Conservation (phyloP, 2,888 invertebrate species). For the Mesochorus sp. region DNA sequence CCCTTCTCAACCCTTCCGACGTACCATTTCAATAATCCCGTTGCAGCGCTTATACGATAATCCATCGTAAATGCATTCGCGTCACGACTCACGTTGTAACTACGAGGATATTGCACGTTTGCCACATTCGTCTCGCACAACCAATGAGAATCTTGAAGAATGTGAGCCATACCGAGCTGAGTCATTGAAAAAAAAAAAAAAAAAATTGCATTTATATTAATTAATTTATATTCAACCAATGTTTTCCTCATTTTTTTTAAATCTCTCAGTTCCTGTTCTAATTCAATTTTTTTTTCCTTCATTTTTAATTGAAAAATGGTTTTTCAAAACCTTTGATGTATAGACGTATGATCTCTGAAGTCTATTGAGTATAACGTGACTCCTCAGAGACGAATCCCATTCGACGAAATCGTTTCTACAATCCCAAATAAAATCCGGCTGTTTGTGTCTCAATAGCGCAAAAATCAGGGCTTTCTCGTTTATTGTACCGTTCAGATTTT, state of each 20-base stretch:
- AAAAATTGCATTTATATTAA: background rate
- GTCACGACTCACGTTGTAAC: constrained; percentile 85
- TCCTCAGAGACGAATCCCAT: constrained; percentile 73
- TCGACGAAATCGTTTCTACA: constrained; percentile 77
- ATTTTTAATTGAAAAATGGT: background rate
- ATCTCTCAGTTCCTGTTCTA: background rate
- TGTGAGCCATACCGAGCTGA: constrained; percentile 76
- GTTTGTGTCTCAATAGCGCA: constrained; percentile 69
- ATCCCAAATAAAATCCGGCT: constrained; percentile 77
- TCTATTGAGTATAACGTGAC: constrained; percentile 73
- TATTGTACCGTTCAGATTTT: constrained; percentile 69
- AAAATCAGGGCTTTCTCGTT: constrained; percentile 75
- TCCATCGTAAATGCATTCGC: constrained; percentile 87
- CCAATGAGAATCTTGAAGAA: constrained; percentile 86
- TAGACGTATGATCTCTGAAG: constrained; percentile 75
- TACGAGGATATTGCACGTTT: constrained; percentile 88
- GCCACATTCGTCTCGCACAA: constrained; percentile 84
- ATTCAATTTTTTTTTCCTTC: background rate
- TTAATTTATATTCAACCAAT: background rate
- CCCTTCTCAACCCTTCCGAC: constrained; percentile 72
- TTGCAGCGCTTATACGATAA: constrained; percentile 90
- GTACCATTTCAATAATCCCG: constrained; percentile 88
- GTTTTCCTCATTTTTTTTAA: background rate
- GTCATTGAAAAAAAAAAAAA: background rate
- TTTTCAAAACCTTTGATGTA: constrained; percentile 73